Evolutionary conservation across 2,113 vertebrate species (phyloP), one percentile per base, ranked within the genome.

Genomic region (Muntiacus reevesi): DNA sequence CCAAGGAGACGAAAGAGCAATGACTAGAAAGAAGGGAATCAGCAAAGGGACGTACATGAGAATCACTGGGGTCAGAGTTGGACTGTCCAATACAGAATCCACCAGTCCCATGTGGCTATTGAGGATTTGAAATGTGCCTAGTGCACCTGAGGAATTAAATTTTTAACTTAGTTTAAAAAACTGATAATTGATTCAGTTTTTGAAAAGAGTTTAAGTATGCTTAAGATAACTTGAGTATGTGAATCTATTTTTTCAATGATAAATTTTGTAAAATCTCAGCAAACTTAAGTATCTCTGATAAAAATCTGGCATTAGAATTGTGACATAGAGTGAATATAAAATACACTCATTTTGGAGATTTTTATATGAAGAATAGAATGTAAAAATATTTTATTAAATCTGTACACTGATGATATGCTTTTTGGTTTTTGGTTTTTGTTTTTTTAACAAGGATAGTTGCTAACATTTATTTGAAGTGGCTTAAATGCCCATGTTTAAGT

Each of bases 161-260:
- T 79, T 79, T 79, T n/a, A 91, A n/a, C 33, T 79, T 91, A 59
- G 47, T 47, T 60, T 47, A 79, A 60, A 79, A 79, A 91, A 47
- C 6, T 64, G 43, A 64, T 87, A 64, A 23, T 64, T 47, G 28
- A 64, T 87, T 87, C 11, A 25, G 59, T 64, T n/a, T 33, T 23
- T 25, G 2, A 8, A n/a, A 87, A 87, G 47, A 21, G 33, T 50
- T 64, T 64, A 47, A 47, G 43, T 62, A 33, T 19, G 28, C 60
- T 62, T 62, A 60, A 1, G 3, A 87, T 30, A 62, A 62, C 43
- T 62, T 62, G 40, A 21, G 19, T 62, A 62, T 62, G 11, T 62
- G 10, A 23, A 62, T 62, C n/a, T 89, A 76, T 11, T 74, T 89
- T 89, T 76, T 52, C 25, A 89, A 74, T 89, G 50, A 27, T 57